Percentiles rank a stretch among this genome's conserved stretches.
Evolutionary conservation across 2,113 vertebrate species (phyloP).

Genomic region (Oceanites oceanicus): DNA sequence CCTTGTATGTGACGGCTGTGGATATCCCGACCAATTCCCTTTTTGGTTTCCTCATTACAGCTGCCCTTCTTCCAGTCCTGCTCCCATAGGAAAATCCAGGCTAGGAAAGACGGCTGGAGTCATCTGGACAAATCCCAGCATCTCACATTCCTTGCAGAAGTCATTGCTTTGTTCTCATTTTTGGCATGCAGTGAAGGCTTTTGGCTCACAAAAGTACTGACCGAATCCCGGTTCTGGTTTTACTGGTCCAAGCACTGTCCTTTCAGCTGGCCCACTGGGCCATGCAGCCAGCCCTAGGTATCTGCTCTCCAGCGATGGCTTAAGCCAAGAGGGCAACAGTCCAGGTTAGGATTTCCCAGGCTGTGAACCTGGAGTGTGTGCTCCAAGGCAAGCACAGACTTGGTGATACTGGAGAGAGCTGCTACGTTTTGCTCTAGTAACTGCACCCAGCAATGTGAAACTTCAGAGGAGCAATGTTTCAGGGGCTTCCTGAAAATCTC

Average conservation of each 20-base stretch:
- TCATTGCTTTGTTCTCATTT: not conserved
- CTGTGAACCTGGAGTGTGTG: not conserved
- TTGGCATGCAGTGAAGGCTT: not conserved
- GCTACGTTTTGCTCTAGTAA: not conserved
- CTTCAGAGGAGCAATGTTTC: not conserved
- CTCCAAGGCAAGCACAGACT: not conserved
- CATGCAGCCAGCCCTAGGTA: not conserved
- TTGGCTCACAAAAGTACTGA: not conserved
- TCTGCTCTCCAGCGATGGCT: not conserved
- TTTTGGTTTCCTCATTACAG: not conserved
- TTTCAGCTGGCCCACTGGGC: not conserved
- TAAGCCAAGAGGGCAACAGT: not conserved
- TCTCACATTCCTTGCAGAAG: not conserved
- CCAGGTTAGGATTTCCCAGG: not conserved
- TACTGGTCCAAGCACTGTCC: not conserved
- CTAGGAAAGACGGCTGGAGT: not conserved
- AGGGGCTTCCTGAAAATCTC: not conserved
- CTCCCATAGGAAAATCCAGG: not conserved
- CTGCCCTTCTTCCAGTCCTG: not conserved
- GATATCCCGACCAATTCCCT: not conserved
- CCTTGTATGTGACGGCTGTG: not conserved
- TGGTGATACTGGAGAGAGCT: not conserved
- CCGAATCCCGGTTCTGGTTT: not conserved
- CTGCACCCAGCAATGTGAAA: not conserved
- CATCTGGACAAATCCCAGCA: not conserved